These are phyloP conservation scores for Oeneis ivallda DNA, from an alignment of 2,888 invertebrate species.

Conservation along the genomic window DNA sequence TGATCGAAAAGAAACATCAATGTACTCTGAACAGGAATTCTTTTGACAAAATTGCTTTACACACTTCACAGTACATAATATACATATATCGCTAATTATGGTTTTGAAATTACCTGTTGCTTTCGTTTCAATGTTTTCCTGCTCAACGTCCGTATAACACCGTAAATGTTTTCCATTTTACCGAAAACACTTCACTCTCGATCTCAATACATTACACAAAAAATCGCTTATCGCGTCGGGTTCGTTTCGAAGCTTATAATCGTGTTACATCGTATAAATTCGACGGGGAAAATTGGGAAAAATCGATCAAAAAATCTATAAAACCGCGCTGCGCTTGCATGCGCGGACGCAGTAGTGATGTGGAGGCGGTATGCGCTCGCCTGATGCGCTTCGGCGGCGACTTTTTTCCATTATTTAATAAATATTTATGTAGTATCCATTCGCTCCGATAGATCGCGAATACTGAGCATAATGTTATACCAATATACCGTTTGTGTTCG, in stretches of 20 bases:
- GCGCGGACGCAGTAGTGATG: slow-evolving; percentile 65
- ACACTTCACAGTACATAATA: too few species aligned
- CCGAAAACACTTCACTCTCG: slow-evolving; percentile 27
- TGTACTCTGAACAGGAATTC: background rate
- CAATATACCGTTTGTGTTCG: slow-evolving; percentile 13
- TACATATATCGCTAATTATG: background rate
- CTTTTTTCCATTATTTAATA: slow-evolving; percentile 66
- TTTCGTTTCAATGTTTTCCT: slow-evolving; percentile 73
- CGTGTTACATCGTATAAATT: slow-evolving; percentile 5
- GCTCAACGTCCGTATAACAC: slow-evolving; percentile 71
- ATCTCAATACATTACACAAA: slow-evolving; percentile 32
- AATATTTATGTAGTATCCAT: slow-evolving; percentile 77
- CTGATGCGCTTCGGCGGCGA: slow-evolving; percentile 46
- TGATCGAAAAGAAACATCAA: background rate
- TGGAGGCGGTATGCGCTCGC: slow-evolving; percentile 62
- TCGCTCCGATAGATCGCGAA: slow-evolving; percentile 69
- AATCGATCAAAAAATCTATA: slow-evolving; percentile 15
- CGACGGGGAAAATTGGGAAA: background rate
- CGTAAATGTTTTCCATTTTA: slow-evolving; percentile 72
- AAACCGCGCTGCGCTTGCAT: slow-evolving; percentile 44
- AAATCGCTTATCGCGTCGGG: slow-evolving; percentile 10
- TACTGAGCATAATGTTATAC: slow-evolving; percentile 8
- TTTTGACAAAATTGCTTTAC: background rate
- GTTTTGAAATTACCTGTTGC: slow-evolving; percentile 58
- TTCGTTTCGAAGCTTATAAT: slow-evolving; percentile 21